A percentile compares a stretch with the other conserved stretches of the same genome.
Conservation (phyloP, 2,113 vertebrate species). For the Macrotus californicus region DNA sequence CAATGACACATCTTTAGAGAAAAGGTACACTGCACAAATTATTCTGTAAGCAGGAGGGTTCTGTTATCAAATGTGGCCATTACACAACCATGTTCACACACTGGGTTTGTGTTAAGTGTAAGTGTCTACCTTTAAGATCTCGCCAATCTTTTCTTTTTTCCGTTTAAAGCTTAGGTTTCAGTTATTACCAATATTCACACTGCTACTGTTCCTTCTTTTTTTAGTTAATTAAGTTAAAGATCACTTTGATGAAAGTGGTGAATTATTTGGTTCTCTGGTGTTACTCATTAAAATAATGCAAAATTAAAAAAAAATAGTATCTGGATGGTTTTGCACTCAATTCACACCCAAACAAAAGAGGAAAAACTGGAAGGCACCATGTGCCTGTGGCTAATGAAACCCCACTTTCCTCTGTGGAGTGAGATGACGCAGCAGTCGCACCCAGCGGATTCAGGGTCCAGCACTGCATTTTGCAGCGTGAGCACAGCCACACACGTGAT, state of each 20-base stretch:
- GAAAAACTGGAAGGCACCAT: neutral
- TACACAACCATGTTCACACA: neutral
- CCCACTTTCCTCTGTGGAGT: neutral
- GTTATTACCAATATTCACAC: neutral
- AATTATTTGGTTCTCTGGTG: neutral
- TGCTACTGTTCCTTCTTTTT: neutral
- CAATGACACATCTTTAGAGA: neutral
- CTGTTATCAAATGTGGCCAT: neutral
- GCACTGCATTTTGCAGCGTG: neutral
- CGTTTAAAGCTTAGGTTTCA: conserved; percentile 27
- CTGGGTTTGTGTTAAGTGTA: neutral
- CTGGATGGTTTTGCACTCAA: neutral
- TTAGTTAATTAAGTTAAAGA: neutral
- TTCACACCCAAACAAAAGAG: neutral
- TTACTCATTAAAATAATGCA: conserved; percentile 20
- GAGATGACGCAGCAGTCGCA: neutral
- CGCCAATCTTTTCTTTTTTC: neutral
- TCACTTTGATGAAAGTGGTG: neutral
- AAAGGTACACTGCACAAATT: neutral
- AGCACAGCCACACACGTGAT: neutral
- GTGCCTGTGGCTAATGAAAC: neutral
- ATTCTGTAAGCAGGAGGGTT: conserved; percentile 11
- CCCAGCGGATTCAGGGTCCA: neutral
- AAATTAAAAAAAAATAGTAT: neutral
- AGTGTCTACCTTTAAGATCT: neutral